A percentile compares a stretch with the other conserved stretches of the same genome.
These are phyloP conservation scores for Nasonia oneida DNA, from an alignment of 2,888 invertebrate genomes.

Conservation along the genomic window DNA sequence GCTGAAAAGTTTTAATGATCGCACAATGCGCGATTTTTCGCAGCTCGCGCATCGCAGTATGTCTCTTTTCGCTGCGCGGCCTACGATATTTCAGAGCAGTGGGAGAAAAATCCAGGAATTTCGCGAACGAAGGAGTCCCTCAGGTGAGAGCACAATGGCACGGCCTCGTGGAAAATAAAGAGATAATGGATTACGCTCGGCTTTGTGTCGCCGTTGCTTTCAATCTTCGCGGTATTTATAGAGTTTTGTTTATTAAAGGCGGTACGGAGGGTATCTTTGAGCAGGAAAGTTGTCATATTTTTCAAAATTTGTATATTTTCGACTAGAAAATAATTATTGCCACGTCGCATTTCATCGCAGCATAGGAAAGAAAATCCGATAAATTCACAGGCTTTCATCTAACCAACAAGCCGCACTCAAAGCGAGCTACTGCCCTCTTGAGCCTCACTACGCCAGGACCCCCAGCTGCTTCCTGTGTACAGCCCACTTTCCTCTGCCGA, in stretches of 20 bases:
- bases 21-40: background rate
- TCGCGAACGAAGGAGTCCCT: background rate
- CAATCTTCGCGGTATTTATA: background rate
- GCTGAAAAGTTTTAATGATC: constrained; percentile 29
- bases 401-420: too few relatives aligned
- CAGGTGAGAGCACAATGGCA: background rate
- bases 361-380: too few relatives aligned
- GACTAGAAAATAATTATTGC: too few relatives aligned
- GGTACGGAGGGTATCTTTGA: too few relatives aligned
- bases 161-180: background rate
- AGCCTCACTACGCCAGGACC: constrained; percentile 51
- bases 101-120: background rate
- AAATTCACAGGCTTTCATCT: too few relatives aligned
- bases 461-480: constrained; percentile 75
- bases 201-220: background rate
- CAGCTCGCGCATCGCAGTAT: background rate
- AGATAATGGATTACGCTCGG: background rate
- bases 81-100: too few relatives aligned
- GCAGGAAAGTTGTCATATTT: too few relatives aligned
- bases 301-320: too few relatives aligned
- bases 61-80: background rate
- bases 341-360: too few relatives aligned
- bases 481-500: constrained; percentile 1
- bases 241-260: too few relatives aligned
- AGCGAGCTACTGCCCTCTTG: too few relatives aligned